These are phyloP conservation scores for Aporophyla nigra DNA, from an alignment of 2,888 invertebrate species.

Conservation along the genomic window DNA sequence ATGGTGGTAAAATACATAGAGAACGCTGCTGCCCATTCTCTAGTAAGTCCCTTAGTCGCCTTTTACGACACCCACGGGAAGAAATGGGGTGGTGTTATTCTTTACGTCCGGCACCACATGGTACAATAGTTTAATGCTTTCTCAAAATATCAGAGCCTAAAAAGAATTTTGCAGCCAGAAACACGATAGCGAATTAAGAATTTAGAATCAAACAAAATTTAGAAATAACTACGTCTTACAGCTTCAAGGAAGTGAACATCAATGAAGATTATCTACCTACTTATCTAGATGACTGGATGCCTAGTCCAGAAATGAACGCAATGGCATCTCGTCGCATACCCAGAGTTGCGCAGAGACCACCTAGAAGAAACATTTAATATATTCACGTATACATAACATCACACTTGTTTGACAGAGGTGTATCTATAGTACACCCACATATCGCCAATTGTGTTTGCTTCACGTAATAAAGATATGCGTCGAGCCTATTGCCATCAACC, in stretches of 20 bases:
- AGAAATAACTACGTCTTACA: background rate
- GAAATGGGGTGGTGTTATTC: too few species aligned
- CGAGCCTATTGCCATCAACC: background rate
- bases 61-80: too few species aligned
- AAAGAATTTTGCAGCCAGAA: background rate
- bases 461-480: background rate
- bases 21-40: too few species aligned
- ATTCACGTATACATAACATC: background rate
- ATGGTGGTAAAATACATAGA: too few species aligned
- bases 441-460: background rate
- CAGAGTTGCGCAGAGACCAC: conserved; percentile 2
- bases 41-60: too few species aligned
- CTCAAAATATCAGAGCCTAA: too few species aligned
- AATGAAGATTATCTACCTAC: background rate
- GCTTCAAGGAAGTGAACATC: conserved; percentile 15
- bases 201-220: background rate
- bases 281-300: background rate
- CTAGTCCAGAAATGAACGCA: background rate
- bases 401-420: background rate
- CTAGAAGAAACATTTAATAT: conserved; percentile 14
- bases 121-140: background rate
- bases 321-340: conserved; percentile 8
- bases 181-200: too few species aligned
- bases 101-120: too few species aligned
- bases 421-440: background rate